Conservation (phyloP, 2,797 vertebrate species). For the Alfaro cultratus region DNA sequence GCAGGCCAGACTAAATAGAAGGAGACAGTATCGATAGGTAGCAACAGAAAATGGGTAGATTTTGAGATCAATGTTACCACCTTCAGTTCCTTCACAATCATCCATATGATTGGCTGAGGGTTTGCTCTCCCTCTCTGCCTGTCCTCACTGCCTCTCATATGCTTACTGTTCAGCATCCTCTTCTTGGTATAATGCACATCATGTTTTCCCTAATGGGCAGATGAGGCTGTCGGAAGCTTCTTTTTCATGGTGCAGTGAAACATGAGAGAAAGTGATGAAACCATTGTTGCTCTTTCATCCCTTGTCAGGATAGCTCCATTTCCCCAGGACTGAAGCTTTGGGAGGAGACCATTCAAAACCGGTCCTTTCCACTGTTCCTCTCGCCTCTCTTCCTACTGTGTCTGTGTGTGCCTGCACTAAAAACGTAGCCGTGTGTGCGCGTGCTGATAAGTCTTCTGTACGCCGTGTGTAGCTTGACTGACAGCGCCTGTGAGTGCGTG, state of each 20-base stretch:
- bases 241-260: slow-evolving; percentile 61
- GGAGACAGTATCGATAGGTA: slow-evolving; percentile 17
- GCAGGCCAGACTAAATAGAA: slow-evolving; percentile 9
- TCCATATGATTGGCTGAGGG: slow-evolving; percentile 45
- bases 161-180: slow-evolving; percentile 25
- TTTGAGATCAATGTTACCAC: slow-evolving; percentile 48
- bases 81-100: slow-evolving; percentile 52
- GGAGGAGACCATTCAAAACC: slow-evolving; percentile 55
- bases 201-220: slow-evolving; percentile 62
- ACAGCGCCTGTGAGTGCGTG: slow-evolving; percentile 20
- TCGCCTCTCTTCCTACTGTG: slow-evolving; percentile 36
- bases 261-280: slow-evolving; percentile 70
- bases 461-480: slow-evolving; percentile 37
- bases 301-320: slow-evolving; percentile 67
- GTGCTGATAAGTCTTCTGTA: slow-evolving; percentile 35
- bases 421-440: slow-evolving; percentile 23
- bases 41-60: slow-evolving; percentile 27
- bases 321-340: slow-evolving; percentile 58
- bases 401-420: slow-evolving; percentile 20
- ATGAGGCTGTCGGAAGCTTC: slow-evolving; percentile 54
- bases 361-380: slow-evolving; percentile 34
- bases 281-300: slow-evolving; percentile 73
- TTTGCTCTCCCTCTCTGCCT: slow-evolving; percentile 32
- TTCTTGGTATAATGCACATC: slow-evolving; percentile 36
- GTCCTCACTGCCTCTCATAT: slow-evolving; percentile 6